Evolutionary conservation across 2,888 invertebrate genomes (phyloP).

Genomic region (Tinea pellionella): DNA sequence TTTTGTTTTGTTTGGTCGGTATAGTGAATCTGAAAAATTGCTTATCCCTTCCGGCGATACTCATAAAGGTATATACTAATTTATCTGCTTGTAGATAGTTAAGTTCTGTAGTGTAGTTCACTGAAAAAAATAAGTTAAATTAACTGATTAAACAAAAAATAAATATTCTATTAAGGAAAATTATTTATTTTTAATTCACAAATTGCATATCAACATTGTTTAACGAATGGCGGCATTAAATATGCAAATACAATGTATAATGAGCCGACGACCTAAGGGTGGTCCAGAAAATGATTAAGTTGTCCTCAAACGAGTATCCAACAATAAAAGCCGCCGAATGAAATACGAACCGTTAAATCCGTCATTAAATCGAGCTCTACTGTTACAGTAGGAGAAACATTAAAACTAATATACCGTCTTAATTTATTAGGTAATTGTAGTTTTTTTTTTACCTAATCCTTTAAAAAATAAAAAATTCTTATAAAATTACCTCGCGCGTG

Average conservation of each 20-base stretch:
- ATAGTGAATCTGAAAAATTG: constrained; percentile 25
- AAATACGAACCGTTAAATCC: constrained; percentile 38
- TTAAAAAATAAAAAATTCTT: neutral
- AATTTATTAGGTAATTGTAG: constrained; percentile 38
- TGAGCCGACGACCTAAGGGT: constrained; percentile 6
- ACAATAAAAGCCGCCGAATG: constrained; percentile 10
- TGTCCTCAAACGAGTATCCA: constrained; percentile 7
- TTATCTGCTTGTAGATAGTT: neutral
- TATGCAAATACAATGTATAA: neutral
- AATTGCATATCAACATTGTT: constrained; percentile 1
- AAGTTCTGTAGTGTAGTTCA: too few relatives aligned
- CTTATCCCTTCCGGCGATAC: constrained; percentile 17
- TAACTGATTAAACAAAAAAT: too few relatives aligned
- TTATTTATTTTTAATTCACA: too few relatives aligned
- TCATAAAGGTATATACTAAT: neutral
- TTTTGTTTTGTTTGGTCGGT: constrained; percentile 19
- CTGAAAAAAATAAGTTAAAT: neutral
- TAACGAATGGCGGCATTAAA: constrained; percentile 6
- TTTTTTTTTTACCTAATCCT: neutral
- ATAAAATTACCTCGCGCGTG: neutral
- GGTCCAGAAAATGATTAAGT: constrained; percentile 13
- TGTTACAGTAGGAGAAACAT: constrained; percentile 42
- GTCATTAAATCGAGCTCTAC: constrained; percentile 37
- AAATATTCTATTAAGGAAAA: too few relatives aligned
- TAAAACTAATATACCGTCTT: constrained; percentile 42